phyloP scores from a whole-genome alignment of 1,140 invertebrate species.

The Eueides isabella region DNA sequence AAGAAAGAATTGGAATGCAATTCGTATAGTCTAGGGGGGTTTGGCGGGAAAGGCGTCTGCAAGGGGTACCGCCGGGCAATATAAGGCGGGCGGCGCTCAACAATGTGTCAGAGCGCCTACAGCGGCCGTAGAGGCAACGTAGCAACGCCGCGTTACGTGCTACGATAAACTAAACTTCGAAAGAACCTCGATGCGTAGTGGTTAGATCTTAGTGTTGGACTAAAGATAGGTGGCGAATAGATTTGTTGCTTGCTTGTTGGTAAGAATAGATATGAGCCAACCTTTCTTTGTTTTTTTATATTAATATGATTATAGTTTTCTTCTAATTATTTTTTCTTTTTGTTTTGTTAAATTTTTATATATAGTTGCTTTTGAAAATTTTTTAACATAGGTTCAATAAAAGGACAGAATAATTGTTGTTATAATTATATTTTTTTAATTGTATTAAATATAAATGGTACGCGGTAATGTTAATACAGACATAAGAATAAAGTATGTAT shows the following conservation, averaged over 20 bases:
- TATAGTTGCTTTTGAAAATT: too few species aligned
- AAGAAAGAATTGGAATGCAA: conserved; percentile 24
- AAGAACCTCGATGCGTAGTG: conserved; percentile 34
- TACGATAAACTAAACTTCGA: conserved; percentile 53
- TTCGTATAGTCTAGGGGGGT: conserved; percentile 34
- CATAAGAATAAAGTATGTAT: too few species aligned
- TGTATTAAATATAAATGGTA: too few species aligned
- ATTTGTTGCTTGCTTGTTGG: conserved; percentile 42
- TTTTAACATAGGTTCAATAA: too few species aligned
- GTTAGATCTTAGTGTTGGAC: conserved; percentile 32
- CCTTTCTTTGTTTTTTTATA: conserved; percentile 17
- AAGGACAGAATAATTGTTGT: too few species aligned
- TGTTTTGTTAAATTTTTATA: not conserved
- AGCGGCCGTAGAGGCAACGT: conserved; percentile 48
- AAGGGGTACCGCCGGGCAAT: conserved; percentile 49
- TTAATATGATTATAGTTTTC: not conserved
- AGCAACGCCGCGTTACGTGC: conserved; percentile 42
- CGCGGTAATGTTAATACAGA: too few species aligned
- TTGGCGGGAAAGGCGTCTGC: conserved; percentile 49
- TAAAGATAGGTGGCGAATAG: conserved; percentile 30
- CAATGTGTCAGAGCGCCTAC: conserved; percentile 54
- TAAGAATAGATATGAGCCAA: conserved; percentile 38
- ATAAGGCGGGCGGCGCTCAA: conserved; percentile 54
- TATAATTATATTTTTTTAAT: too few species aligned
- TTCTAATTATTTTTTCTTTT: conserved; percentile 11